Conservation (phyloP, 2,888 invertebrate species). For the Lissocephala sabroskyi region DNA sequence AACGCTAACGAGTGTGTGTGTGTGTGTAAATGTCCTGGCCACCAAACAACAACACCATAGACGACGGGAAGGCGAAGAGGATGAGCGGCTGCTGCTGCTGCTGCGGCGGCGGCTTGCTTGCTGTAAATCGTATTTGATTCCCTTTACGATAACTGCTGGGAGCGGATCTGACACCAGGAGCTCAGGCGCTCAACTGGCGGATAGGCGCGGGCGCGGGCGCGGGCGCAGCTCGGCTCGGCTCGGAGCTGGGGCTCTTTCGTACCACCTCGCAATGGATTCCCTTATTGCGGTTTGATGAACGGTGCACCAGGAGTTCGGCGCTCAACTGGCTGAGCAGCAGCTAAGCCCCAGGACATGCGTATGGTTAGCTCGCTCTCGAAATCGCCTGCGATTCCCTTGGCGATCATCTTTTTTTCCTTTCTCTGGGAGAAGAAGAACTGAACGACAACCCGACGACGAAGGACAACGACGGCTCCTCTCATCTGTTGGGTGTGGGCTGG, state of each 20-base stretch:
- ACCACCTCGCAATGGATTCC: conserved; percentile 61
- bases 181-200: conserved; percentile 5
- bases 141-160: conserved; percentile 47
- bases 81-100: conserved; percentile 20
- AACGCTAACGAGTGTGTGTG: no score
- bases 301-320: conserved; percentile 51
- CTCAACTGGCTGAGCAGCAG: conserved; percentile 45
- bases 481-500: no score
- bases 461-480: no score
- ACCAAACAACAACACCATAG: conserved; percentile 46
- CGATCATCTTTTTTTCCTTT: no score
- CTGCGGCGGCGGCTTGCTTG: conserved; percentile 25
- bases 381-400: conserved; percentile 62
- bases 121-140: conserved; percentile 63
- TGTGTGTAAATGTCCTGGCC: no score
- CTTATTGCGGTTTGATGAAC: conserved; percentile 55
- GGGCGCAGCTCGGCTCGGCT: no score
- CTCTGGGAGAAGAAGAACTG: no score
- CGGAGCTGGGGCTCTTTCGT: conserved; percentile 12
- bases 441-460: no score
- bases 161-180: conserved; percentile 9
- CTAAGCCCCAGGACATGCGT: not conserved
- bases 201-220: not conserved
- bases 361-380: conserved; percentile 37
- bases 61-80: conserved; percentile 16